Base-by-base conservation (phyloP, 2,113 vertebrate genomes). In the Gambusia affinis region DNA sequence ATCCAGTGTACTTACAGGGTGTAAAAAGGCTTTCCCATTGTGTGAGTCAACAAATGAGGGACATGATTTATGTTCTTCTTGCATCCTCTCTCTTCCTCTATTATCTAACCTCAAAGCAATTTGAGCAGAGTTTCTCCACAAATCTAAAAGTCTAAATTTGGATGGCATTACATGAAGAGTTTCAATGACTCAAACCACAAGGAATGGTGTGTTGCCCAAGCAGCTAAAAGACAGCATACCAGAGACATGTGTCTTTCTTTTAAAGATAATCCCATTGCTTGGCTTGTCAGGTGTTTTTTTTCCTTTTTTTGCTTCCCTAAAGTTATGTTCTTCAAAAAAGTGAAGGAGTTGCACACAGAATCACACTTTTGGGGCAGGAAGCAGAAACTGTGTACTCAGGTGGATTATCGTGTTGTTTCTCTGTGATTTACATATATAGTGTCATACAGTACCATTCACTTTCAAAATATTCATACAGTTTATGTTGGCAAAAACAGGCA, bases 231-330 rank as follows among this genome's bases (percentile, higher is more conserved):
- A 80, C 88, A 71, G 75, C 75, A 80, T 88, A 81, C 78, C 86
- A 1, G 72, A 85, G 83, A 85, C 84, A 72, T 11, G n/a, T 70
- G 76, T 82, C 85, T 85, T 88, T 64, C 83, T 88, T 91, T 91
- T 88, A 79, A 92, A 92, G 81, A 89, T 62, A 87, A 91, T 87
- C 83, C 78, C 30, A 8, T 28, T 28, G 85, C 80, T 88, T 80
- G n/a, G 33, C 79, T 78, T 87, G 89, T 89, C 89, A 78, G 87
- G 88, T 90, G 83, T 89, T 6, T 22, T 51, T 51, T 17, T 51
- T 24, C 1, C 22, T 51, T 2, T 51, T 92, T 90, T 90, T 84
- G 67, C 64, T 76, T 85, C 72, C 27, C 29, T 78, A 64, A 78
- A 79, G 80, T 85, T 73, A 76, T 75, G 70, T 44, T 82, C 81